These are phyloP conservation scores for Xanthostigma xanthostigma DNA, from an alignment of 2,888 invertebrate species.

Conservation along the genomic window DNA sequence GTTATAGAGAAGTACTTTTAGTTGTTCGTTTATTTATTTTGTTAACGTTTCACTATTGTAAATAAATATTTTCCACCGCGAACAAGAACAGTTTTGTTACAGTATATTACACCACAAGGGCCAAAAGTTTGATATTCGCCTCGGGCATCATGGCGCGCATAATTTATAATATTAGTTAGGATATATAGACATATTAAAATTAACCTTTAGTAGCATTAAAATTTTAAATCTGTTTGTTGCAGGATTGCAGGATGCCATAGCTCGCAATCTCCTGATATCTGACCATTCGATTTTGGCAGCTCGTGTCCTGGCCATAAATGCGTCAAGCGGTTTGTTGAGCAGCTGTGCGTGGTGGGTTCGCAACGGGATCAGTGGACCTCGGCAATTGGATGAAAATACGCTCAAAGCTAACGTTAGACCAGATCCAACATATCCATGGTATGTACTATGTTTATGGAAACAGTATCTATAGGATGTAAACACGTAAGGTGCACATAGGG, in stretches of 20 bases:
- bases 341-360: conserved; percentile 45
- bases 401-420: conserved; percentile 46
- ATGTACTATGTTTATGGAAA: conserved; percentile 11
- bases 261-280: conserved; percentile 51
- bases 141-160: too few relatives aligned
- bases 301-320: conserved; percentile 44
- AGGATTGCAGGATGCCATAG: conserved; percentile 60
- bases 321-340: conserved; percentile 39
- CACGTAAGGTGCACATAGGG: too few relatives aligned
- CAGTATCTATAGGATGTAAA: too few relatives aligned
- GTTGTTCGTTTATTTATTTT: too few relatives aligned
- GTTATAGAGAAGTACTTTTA: too few relatives aligned
- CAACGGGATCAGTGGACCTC: conserved; percentile 30
- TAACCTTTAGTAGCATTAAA: neutral
- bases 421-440: conserved; percentile 57
- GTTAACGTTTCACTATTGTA: too few relatives aligned
- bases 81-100: too few relatives aligned
- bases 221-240: conserved; percentile 13
- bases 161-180: too few relatives aligned
- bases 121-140: too few relatives aligned
- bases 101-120: too few relatives aligned
- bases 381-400: conserved; percentile 21
- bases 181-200: too few relatives aligned
- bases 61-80: too few relatives aligned
- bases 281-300: conserved; percentile 42